Evolutionary conservation across 1,140 invertebrate genomes (phyloP).

Genomic region (Pogonomyrmex californicus): DNA sequence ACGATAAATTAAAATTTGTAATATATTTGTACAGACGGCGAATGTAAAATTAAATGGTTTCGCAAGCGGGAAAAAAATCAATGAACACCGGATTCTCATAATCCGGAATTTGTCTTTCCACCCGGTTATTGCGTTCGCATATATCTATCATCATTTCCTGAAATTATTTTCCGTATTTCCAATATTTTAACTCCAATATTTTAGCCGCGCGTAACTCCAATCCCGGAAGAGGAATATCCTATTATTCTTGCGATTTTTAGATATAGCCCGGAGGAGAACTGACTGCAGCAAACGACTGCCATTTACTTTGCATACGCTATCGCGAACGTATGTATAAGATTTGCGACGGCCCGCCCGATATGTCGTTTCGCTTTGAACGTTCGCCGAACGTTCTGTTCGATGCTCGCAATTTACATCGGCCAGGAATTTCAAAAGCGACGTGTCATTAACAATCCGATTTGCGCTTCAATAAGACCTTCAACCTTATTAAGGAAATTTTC

Average conservation of each 20-base stretch:
- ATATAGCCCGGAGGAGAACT: constrained; percentile 44
- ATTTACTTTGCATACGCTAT: constrained; percentile 69
- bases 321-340: constrained; percentile 68
- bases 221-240: constrained; percentile 48
- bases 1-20: constrained; percentile 31
- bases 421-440: background rate
- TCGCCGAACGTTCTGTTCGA: constrained; percentile 30
- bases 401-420: constrained; percentile 4
- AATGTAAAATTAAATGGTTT: constrained; percentile 36
- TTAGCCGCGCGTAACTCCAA: constrained; percentile 41
- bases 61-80: constrained; percentile 19
- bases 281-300: constrained; percentile 57
- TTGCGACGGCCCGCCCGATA: constrained; percentile 57
- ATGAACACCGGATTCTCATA: constrained; percentile 40
- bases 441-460: background rate
- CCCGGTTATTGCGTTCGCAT: constrained; percentile 15
- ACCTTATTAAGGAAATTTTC: background rate
- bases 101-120: constrained; percentile 53
- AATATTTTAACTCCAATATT: constrained; percentile 54
- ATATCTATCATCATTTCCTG: constrained; percentile 29
- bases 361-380: constrained; percentile 47
- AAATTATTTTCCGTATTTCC: constrained; percentile 49
- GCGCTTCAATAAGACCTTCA: background rate
- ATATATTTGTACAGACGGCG: constrained; percentile 21
- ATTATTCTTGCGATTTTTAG: constrained; percentile 63